Percentiles rank a stretch among this genome's conserved stretches.
Conservation (phyloP, 2,113 vertebrate species). For the Atlantisia rogersi region DNA sequence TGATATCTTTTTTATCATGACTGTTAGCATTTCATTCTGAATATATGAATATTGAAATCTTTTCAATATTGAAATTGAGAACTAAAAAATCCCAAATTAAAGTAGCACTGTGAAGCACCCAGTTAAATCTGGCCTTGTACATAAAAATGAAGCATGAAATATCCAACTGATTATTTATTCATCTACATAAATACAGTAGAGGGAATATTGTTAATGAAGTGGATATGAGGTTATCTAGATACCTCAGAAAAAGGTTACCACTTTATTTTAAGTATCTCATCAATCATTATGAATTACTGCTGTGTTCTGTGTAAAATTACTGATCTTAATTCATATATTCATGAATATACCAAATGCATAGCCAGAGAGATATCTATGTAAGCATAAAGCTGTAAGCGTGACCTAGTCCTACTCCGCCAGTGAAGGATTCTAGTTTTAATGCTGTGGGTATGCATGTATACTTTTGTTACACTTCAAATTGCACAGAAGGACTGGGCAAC, state of each 20-base stretch:
- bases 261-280: conserved; percentile 58
- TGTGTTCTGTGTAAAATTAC: conserved; percentile 46
- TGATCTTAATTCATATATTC: conserved; percentile 62
- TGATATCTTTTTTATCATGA: not conserved
- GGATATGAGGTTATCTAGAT: conserved; percentile 20
- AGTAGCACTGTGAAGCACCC: not conserved
- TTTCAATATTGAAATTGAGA: not conserved
- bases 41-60: not conserved
- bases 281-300: conserved; percentile 55
- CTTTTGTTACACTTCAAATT: not conserved
- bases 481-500: not conserved
- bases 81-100: not conserved
- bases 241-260: conserved; percentile 54
- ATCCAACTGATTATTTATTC: not conserved
- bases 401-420: not conserved
- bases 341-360: conserved; percentile 52
- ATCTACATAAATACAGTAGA: conserved; percentile 41
- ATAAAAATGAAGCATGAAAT: conserved; percentile 1
- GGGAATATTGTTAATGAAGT: conserved; percentile 51
- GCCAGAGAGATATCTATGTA: not conserved
- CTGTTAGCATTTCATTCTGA: not conserved
- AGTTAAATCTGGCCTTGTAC: not conserved
- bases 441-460: not conserved
- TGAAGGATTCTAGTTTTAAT: not conserved
- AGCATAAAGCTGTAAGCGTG: conserved; percentile 13